Evolutionary conservation across 2,797 vertebrate genomes (phyloP).

Genomic region (Nannoperca obscura): DNA sequence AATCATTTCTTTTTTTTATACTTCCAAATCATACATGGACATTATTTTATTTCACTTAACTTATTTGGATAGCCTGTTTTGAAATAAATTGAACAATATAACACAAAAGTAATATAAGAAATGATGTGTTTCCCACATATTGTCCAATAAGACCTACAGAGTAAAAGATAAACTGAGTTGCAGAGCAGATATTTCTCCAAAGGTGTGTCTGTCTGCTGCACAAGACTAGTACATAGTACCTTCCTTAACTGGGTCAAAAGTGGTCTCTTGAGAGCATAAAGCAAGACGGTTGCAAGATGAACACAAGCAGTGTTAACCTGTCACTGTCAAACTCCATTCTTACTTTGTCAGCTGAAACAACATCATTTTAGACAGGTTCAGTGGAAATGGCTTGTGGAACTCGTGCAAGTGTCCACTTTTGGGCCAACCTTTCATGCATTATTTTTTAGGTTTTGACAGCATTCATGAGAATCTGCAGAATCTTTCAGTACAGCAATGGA

Average conservation of each 20-base stretch:
- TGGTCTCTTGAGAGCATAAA: constrained; percentile 62
- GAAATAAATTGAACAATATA: background rate
- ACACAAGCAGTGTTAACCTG: constrained; percentile 50
- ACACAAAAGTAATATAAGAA: background rate
- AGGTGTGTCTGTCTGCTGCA: constrained; percentile 26
- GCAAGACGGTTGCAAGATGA: constrained; percentile 58
- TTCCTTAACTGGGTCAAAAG: constrained; percentile 72
- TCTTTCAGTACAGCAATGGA: constrained; percentile 6
- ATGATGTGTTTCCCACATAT: background rate
- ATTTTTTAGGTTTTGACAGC: constrained; percentile 64
- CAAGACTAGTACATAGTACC: constrained; percentile 15
- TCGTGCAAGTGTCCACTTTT: constrained; percentile 48
- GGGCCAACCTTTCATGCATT: constrained; percentile 53
- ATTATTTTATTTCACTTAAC: background rate
- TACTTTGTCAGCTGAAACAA: constrained; percentile 54
- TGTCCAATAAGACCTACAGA: background rate
- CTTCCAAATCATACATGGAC: background rate
- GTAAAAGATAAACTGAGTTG: background rate
- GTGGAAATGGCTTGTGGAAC: constrained; percentile 29
- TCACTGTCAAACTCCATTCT: constrained; percentile 68
- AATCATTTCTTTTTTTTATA: background rate
- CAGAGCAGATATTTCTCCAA: constrained; percentile 20
- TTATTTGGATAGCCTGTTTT: background rate
- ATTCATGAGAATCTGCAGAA: constrained; percentile 40
- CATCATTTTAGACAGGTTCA: constrained; percentile 51